These are phyloP conservation scores for Mythimna ferrago DNA, from an alignment of 2,888 invertebrate species.

Conservation along the genomic window DNA sequence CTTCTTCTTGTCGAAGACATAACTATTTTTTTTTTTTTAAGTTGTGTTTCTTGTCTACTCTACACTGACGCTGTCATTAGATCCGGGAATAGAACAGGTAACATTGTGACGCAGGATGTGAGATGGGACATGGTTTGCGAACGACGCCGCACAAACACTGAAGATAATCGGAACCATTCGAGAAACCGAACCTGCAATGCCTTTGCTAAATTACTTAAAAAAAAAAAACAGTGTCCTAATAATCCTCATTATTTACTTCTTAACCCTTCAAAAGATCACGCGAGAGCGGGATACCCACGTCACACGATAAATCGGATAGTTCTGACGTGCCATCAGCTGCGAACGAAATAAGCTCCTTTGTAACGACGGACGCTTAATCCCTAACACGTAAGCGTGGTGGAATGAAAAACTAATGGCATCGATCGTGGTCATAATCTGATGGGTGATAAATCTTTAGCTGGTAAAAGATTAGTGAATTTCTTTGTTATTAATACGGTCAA, in stretches of 20 bases:
- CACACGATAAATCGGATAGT: conserved; percentile 62
- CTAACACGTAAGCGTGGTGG: conserved; percentile 48
- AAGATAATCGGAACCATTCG: too few relatives aligned
- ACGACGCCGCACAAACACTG: too few relatives aligned
- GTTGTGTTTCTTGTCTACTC: too few relatives aligned
- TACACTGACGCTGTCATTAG: too few relatives aligned
- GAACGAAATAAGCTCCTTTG: conserved; percentile 62
- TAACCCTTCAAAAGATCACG: conserved; percentile 47
- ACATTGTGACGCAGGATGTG: too few relatives aligned
- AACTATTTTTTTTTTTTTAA: too few relatives aligned
- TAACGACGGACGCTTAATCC: conserved; percentile 64
- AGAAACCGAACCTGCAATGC: background rate
- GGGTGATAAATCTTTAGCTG: background rate
- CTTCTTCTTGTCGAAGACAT: too few relatives aligned
- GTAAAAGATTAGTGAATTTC: background rate
- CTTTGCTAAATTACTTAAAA: conserved; percentile 1
- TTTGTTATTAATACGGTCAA: background rate
- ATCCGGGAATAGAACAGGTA: too few relatives aligned
- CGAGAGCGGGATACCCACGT: conserved; percentile 52
- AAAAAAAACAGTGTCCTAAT: conserved; percentile 13
- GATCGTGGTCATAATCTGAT: conserved; percentile 18
- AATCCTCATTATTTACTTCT: conserved; percentile 60
- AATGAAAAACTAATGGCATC: conserved; percentile 46
- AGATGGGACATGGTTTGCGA: too few relatives aligned
- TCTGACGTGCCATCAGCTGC: conserved; percentile 59